Conservation (phyloP, 2,113 vertebrate species). For the Dolichallabes microphthalmus region DNA sequence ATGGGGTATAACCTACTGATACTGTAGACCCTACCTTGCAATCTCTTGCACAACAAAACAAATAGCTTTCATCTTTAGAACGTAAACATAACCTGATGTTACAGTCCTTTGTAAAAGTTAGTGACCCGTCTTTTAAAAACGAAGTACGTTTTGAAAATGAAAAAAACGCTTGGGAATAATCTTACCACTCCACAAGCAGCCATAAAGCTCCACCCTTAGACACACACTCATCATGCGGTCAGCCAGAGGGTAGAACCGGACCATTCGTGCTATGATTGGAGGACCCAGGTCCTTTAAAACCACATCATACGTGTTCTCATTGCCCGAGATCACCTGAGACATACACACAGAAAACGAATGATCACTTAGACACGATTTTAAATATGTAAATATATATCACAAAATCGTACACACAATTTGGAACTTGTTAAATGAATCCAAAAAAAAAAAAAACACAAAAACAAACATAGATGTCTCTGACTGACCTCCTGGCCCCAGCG, state of each 20-base stretch:
- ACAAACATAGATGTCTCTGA: not conserved
- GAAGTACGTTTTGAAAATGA: too few relatives aligned
- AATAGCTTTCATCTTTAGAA: not conserved
- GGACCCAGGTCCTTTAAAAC: constrained; percentile 92
- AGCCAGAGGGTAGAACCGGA: constrained; percentile 86
- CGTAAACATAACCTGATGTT: not conserved
- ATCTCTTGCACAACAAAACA: not conserved
- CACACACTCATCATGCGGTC: constrained; percentile 95
- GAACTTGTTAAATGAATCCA: not conserved
- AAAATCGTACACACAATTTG: not conserved
- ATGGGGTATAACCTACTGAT: not conserved
- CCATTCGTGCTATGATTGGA: constrained; percentile 81
- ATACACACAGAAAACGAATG: not conserved
- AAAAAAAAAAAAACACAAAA: not conserved
- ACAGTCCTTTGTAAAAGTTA: not conserved
- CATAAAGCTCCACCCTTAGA: constrained; percentile 90
- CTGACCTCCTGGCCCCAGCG: constrained; percentile 85
- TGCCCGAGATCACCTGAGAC: constrained; percentile 85
- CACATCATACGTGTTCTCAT: constrained; percentile 86
- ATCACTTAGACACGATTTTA: not conserved
- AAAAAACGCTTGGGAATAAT: too few relatives aligned
- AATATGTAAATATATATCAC: not conserved
- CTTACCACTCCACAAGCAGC: constrained; percentile 89
- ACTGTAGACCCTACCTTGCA: not conserved
- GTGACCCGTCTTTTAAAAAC: too few relatives aligned